These are phyloP conservation scores for Pseudochromis fuscus DNA, from an alignment of 2,797 vertebrate species.

Conservation along the genomic window DNA sequence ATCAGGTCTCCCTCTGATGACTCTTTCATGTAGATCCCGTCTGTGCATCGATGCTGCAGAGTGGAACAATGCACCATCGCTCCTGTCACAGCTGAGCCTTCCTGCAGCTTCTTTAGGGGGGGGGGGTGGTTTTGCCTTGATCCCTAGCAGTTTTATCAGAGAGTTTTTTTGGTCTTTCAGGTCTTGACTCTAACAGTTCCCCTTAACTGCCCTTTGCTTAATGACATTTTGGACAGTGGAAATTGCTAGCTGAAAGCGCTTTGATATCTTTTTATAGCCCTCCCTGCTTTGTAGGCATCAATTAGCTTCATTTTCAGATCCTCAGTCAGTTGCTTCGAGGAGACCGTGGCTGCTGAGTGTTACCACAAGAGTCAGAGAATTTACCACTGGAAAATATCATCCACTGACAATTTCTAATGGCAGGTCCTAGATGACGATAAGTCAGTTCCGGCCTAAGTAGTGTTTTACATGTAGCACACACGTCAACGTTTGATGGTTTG, in stretches of 20 bases:
- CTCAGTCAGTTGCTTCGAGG: conserved; percentile 4
- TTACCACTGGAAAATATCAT: conserved; percentile 14
- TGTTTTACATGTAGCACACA: neutral
- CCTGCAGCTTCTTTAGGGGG: neutral
- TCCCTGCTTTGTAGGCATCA: conserved; percentile 16
- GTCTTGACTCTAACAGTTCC: conserved; percentile 12
- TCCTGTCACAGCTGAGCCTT: neutral
- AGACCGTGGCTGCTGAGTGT: conserved; percentile 16
- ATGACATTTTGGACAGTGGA: conserved; percentile 30
- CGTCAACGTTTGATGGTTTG: too few species aligned
- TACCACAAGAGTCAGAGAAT: neutral
- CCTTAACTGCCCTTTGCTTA: conserved; percentile 13
- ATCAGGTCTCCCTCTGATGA: neutral
- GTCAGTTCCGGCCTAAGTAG: neutral
- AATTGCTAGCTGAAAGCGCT: conserved; percentile 29
- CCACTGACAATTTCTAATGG: neutral
- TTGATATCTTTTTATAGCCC: conserved; percentile 24
- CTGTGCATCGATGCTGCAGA: neutral
- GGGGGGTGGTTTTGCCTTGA: neutral
- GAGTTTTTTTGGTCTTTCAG: conserved; percentile 11
- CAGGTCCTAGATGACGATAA: neutral
- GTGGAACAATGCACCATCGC: neutral
- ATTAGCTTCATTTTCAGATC: conserved; percentile 24
- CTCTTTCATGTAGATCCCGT: neutral
- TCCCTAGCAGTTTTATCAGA: neutral